A percentile compares a stretch with the other conserved stretches of the same genome.
phyloP scores from a whole-genome alignment of 2,113 vertebrate species.

The Pomatorhinus ruficollis region DNA sequence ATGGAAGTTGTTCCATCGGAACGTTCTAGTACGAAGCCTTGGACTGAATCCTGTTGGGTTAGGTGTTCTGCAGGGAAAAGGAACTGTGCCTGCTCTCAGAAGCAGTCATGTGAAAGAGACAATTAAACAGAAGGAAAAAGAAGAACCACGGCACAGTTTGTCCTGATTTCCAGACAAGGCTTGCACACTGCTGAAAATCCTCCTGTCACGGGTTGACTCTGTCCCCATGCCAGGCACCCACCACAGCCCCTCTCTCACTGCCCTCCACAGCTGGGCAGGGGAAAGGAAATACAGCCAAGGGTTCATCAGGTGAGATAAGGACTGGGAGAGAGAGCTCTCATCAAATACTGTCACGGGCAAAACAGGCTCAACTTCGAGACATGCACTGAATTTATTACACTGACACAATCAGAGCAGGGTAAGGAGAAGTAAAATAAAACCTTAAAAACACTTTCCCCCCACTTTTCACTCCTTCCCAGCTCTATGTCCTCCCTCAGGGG shows the following conservation, averaged over 20 bases:
- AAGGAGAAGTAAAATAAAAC: background rate
- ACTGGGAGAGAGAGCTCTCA: background rate
- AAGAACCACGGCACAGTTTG: background rate
- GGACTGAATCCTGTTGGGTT: background rate
- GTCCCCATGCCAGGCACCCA: background rate
- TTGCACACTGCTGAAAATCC: background rate
- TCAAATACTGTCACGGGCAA: accelerated
- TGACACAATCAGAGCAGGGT: background rate
- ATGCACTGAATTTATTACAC: background rate
- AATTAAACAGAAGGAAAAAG: background rate
- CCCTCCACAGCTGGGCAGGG: background rate
- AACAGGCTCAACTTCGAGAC: background rate
- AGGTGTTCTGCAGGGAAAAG: background rate
- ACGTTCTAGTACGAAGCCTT: background rate
- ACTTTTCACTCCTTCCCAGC: background rate
- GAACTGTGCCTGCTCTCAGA: background rate
- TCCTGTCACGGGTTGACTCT: background rate
- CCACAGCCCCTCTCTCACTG: background rate
- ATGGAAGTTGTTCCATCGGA: background rate
- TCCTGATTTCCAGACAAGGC: background rate
- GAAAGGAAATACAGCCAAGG: background rate
- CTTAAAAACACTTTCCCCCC: background rate
- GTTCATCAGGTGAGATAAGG: background rate
- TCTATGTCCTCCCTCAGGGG: background rate
- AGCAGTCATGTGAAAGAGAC: background rate